Percentiles rank a stretch among this genome's conserved stretches.
These are phyloP conservation scores for Chrysogorgia sp. DNA, from an alignment of 92 coral and sea anemone genomes.

Conservation along the genomic window DNA sequence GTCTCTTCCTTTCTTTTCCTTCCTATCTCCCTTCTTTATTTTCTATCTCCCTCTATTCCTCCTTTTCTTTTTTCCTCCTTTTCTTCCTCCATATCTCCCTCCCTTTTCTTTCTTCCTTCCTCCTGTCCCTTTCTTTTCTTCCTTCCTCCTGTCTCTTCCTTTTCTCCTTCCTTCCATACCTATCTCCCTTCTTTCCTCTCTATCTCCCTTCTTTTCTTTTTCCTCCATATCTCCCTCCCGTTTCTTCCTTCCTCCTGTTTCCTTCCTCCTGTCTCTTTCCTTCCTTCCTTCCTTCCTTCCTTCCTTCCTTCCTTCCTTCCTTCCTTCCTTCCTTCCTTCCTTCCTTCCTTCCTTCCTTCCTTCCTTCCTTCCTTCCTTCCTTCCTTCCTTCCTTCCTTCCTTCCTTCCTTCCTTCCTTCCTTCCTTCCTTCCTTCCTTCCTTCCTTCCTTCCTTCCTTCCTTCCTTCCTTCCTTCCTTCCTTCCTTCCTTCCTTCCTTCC, in stretches of 20 bases:
- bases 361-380: background rate
- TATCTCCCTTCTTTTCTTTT: background rate
- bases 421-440: background rate
- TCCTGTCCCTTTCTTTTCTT: too few species aligned
- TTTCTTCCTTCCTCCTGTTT: background rate
- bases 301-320: constrained; percentile 15
- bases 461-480: too few species aligned
- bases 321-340: constrained; percentile 1
- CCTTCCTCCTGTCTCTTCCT: too few species aligned
- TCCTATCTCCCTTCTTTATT: too few species aligned
- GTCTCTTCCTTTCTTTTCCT: too few species aligned
- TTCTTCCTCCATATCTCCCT: too few species aligned
- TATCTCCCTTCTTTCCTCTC: background rate
- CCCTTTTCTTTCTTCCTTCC: too few species aligned
- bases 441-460: constrained; percentile 6
- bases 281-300: constrained; percentile 3
- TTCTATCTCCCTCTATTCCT: too few species aligned
- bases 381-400: background rate
- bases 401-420: background rate
- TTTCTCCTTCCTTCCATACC: constrained; percentile 1
- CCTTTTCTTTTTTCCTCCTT: too few species aligned
- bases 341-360: background rate
- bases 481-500: background rate
- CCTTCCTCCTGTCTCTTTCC: constrained; percentile 2
- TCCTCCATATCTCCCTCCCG: background rate